Conservation (phyloP, 2,888 invertebrate species). For the Troides helena region DNA sequence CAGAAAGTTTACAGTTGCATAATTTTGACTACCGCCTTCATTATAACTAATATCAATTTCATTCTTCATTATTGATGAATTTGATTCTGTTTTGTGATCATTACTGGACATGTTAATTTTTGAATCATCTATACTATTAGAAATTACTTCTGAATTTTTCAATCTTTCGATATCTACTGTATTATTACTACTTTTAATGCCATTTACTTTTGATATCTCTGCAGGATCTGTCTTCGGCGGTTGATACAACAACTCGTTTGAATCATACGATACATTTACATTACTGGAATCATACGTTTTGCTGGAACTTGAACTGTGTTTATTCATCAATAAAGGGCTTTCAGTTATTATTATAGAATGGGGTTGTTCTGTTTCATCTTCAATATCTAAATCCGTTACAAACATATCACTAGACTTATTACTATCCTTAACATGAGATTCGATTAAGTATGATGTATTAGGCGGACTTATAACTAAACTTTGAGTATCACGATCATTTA, state of each 20-base stretch:
- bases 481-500: conserved; percentile 40
- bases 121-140: neutral
- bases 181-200: conserved; percentile 29
- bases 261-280: conserved; percentile 46
- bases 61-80: conserved; percentile 32
- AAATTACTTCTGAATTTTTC: neutral
- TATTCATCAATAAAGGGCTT: conserved; percentile 50
- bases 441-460: conserved; percentile 60
- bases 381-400: conserved; percentile 58
- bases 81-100: conserved; percentile 16
- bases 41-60: conserved; percentile 45
- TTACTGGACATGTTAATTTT: neutral
- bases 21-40: conserved; percentile 54
- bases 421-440: conserved; percentile 60
- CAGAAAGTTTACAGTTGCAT: conserved; percentile 66
- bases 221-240: conserved; percentile 28
- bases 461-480: conserved; percentile 54
- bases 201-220: conserved; percentile 33
- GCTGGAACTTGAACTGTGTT: conserved; percentile 50
- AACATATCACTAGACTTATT: conserved; percentile 49
- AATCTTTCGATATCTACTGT: neutral
- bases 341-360: conserved; percentile 73
- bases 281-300: conserved; percentile 52
- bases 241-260: conserved; percentile 39
- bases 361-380: conserved; percentile 71